Base-by-base conservation (phyloP, 2,113 vertebrate species). In the human region DNA sequence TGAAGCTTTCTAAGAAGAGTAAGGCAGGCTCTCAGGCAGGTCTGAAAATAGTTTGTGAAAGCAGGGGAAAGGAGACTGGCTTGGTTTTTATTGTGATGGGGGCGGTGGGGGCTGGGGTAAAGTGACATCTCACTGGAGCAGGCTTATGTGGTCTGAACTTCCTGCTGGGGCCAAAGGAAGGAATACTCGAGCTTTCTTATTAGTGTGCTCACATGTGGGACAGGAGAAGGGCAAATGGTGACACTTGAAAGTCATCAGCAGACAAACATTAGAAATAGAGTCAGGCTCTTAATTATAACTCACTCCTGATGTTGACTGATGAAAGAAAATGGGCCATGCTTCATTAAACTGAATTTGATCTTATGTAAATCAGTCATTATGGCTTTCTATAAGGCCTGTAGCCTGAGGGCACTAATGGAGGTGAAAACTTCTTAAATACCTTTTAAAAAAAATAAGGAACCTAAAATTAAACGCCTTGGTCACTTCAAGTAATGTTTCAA, bases 271-370 rank as follows among this genome's bases (percentile, higher is more conserved):
- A 85, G 17, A 79, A 78, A 78, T 83, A 61, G 64, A 94, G 38
- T 89, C 79, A 89, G 55, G 50, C 32, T 88, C 68, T 86, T 83
- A 48, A 92, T 89, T 94, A 66, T 30, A 83, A 27, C 70, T 88
- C 70, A 64, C 38, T 8, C 35, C 25, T 82, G 68, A 88, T 91
- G 75, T 91, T 73, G 48, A 38, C 75, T 76, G 68, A 27, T 87
- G 43, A 76, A 45, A 78, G 70, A 92, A 64, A 83, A 73, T 66
- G 70, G 45, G 14, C 38, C 61, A 48, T 72, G 52, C 66, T 94
- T 78, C 45, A 72, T 88, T 96, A 83, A 78, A 72, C 18, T 94
- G 70, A 73, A 92, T 55, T 76, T 92, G 88, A 97, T 6, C 14
- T 90, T 84, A 7, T 89, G 48, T 52, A 76, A 90, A 48, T 43